Evolutionary conservation across 2,113 vertebrate genomes (phyloP), one percentile per base, ranked within the genome.

Genomic region (Cinclus cinclus): DNA sequence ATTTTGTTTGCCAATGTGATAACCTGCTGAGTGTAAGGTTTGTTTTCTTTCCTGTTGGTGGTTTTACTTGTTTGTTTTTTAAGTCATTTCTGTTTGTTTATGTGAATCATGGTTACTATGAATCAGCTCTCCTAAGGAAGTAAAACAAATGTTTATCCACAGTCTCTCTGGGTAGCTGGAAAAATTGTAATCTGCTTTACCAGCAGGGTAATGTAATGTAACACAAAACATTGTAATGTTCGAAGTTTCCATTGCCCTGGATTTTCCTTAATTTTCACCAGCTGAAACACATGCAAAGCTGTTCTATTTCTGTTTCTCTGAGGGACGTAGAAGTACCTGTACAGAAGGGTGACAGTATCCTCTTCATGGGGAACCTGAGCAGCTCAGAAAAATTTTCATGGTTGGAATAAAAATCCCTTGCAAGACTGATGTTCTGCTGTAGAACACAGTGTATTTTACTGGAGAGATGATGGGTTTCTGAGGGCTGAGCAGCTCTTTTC

Each of bases 101-200:
- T 53, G 33, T 96, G 92, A 96, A 68, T 90, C 90, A 89, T 68
- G 64, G 86, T 90, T 79, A 79, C 88, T 50, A 15, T 90, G 89
- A 94, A 55, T 95, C 86, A 86, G 56, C 60, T 49, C 58, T 42
- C 52, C 71, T 84, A 89, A 94, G 94, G 68, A 94, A 84, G 80
- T 75, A 81, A 94, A 93, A 59, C 70, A 94, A 96, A 93, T 27
- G 4, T 95, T 96, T 96, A 46, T 83, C 67, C 53, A 81, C 15
- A 18, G 49, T 68, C 73, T 94, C 85, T 59, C 77, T 1, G 15
- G 25, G 68, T 75, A 64, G 49, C 3, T 93, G 93, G 93, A 89
- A 92, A 92, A 89, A 84, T 15, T 52, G 58, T 81, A 64, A 90
- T 94, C 68, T 86, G 50, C 44, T 90, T 92, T 95, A 93, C 55